These are phyloP conservation scores for Busseola fusca DNA, from an alignment of 2,888 invertebrate genomes.

Conservation along the genomic window DNA sequence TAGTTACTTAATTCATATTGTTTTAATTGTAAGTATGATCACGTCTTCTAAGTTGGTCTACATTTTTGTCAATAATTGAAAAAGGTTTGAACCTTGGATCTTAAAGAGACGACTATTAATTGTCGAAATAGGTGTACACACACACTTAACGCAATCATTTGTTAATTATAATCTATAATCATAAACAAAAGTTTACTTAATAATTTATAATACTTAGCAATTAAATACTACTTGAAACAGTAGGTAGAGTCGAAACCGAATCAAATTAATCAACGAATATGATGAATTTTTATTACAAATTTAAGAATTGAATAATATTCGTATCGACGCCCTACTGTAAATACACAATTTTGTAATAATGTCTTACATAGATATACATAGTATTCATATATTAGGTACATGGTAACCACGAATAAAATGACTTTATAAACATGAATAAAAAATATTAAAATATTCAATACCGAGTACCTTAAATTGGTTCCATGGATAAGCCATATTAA, in stretches of 20 bases:
- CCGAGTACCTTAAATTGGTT: constrained; percentile 74
- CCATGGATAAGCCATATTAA: constrained; percentile 70
- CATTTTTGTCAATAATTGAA: neutral
- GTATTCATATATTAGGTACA: neutral
- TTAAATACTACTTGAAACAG: neutral
- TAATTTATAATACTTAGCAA: neutral
- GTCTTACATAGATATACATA: constrained; percentile 13
- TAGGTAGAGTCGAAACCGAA: neutral
- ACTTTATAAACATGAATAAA: constrained; percentile 46
- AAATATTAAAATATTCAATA: constrained; percentile 56
- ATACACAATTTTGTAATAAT: constrained; percentile 2
- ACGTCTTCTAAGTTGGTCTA: neutral
- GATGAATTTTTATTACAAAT: neutral
- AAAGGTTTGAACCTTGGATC: neutral
- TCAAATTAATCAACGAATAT: neutral
- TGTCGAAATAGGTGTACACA: neutral
- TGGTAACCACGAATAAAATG: constrained; percentile 34
- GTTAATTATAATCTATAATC: neutral
- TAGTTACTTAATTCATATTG: neutral
- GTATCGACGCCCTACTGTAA: neutral
- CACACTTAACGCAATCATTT: neutral
- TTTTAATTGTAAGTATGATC: constrained; percentile 2
- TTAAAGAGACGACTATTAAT: neutral
- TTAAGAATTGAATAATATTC: neutral
- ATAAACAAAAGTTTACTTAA: neutral